These are phyloP conservation scores for Mus spicilegus DNA, from an alignment of 2,113 vertebrate genomes.

Conservation along the genomic window DNA sequence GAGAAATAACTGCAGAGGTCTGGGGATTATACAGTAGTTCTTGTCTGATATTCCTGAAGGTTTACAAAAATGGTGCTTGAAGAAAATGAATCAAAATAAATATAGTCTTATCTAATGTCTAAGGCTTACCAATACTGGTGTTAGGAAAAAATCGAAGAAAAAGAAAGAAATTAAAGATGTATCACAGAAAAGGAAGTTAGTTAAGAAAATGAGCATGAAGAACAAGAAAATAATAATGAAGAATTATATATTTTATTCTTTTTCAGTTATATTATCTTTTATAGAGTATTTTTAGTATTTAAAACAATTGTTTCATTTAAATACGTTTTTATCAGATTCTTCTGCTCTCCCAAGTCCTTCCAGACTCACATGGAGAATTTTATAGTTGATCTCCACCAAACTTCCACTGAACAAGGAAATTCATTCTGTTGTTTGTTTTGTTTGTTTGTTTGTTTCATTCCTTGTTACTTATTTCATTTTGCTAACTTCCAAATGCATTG, in stretches of 20 bases:
- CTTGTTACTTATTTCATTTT: neutral
- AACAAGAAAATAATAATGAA: neutral
- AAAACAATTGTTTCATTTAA: neutral
- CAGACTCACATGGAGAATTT: neutral
- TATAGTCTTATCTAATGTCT: neutral
- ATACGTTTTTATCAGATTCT: neutral
- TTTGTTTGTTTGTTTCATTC: neutral
- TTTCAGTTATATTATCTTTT: neutral
- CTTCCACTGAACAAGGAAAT: neutral
- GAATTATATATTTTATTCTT: neutral
- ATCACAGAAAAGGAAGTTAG: neutral
- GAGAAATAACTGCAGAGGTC: neutral
- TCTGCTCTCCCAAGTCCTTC: too few relatives aligned
- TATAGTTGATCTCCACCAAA: neutral
- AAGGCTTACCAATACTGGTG: neutral
- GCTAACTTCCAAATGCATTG: constrained; percentile 6
- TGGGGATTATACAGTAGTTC: neutral
- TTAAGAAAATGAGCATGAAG: neutral
- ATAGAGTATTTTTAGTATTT: neutral
- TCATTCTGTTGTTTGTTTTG: neutral
- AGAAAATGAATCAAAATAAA: neutral
- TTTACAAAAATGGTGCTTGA: neutral
- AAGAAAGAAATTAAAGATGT: neutral
- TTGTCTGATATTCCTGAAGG: neutral
- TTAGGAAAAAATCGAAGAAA: neutral